phyloP scores from a whole-genome alignment of 2,797 vertebrate genomes.

The Thripadectes ignobilis region DNA sequence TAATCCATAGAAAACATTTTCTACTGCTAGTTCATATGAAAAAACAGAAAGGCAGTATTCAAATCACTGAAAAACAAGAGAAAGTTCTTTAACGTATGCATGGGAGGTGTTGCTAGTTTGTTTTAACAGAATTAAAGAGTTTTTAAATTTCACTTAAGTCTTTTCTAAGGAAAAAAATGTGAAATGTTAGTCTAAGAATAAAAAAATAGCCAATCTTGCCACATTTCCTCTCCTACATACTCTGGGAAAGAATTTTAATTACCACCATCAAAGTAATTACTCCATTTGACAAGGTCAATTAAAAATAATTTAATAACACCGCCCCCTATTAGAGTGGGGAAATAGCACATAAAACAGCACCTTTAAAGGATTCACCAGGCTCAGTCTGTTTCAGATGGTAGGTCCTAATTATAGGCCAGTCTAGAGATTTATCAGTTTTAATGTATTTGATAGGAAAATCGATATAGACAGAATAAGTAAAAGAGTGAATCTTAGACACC shows the following conservation, averaged over 20 bases:
- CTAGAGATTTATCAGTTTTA: neutral
- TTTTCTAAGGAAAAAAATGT: neutral
- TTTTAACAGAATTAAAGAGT: neutral
- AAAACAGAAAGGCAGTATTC: neutral
- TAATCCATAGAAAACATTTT: neutral
- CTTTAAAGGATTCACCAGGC: neutral
- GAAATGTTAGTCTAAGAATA: neutral
- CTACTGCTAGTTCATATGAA: neutral
- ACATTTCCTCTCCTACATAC: neutral
- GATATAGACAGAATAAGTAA: neutral
- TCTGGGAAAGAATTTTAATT: slow-evolving; percentile 6
- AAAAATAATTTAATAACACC: slow-evolving; percentile 29
- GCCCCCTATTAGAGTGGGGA: neutral
- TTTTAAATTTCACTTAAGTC: neutral
- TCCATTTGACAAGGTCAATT: slow-evolving; percentile 12
- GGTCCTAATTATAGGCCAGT: neutral
- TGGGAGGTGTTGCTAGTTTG: neutral
- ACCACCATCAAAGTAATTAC: neutral
- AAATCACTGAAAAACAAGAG: neutral
- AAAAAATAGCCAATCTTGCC: neutral
- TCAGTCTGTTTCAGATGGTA: neutral
- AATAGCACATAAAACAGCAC: neutral
- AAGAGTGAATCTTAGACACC: neutral
- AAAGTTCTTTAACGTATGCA: neutral
- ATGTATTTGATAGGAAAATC: neutral